Base-by-base conservation (phyloP, 2,797 vertebrate species). In the Callimico goeldii region DNA sequence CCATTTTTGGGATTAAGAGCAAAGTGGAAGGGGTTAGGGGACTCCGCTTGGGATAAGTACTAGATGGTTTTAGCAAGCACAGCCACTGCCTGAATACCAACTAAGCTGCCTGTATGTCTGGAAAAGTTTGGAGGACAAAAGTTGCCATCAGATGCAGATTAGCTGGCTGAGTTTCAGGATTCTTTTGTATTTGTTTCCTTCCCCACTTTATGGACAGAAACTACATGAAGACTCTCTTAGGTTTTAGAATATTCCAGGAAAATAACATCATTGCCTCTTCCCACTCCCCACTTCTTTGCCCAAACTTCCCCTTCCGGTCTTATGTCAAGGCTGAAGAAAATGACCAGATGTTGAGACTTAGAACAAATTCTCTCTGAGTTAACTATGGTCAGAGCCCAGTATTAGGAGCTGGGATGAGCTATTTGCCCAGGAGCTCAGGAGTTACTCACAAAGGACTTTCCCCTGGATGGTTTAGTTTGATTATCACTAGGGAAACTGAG, bases 41-140 rank as follows among this genome's bases (percentile, higher is more conserved):
- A 50, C 30, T 80, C 50, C 81, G 70, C 36, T 46, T 64, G 91
- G 93, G 95, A 84, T 64, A 61, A 28, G 73, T 33, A 22, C 79
- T 85, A 77, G 84, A 64, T 70, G 85, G 72, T 88, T 72, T 72
- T 46, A 41, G 57, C 76, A 24, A 90, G 72, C 89, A 26, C 11
- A 6, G 80, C 41, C 67, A 4, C 14, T 12, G 26, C 72, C 30
- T 90, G 95, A 90, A 96, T 93, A 90, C 87, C 88, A 94, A 90
- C 89, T 48, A 95, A 73, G 81, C 72, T 93, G 72, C 88, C 46
- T 41, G 58, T 26, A 20, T 20, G 52, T 85, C 85, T 97, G 94
- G 95, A 95, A 95, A 73, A 95, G 89, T 97, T 88, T 97, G 67
- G 91, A 97, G 96, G 98, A 90, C 87, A 20, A 11, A 84, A 73